Percentiles rank a stretch among this genome's conserved stretches.
These are phyloP conservation scores for Acropora tenuis DNA, from an alignment of 64 coral and sea anemone species.

Conservation along the genomic window DNA sequence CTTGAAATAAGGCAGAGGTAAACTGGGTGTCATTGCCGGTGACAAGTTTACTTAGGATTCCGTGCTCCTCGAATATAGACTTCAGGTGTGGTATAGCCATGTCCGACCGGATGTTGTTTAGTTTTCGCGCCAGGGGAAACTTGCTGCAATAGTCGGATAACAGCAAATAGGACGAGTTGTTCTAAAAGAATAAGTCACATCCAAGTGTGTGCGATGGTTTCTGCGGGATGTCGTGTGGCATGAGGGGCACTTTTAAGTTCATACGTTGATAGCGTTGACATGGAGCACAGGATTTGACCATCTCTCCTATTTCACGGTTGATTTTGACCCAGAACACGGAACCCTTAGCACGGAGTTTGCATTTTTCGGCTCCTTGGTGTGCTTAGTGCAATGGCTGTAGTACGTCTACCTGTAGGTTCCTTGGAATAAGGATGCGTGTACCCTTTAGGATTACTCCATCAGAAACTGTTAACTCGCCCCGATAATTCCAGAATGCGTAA, in stretches of 20 bases:
- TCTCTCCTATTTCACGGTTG: conserved; percentile 50
- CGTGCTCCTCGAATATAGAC: conserved; percentile 52
- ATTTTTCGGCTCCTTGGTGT: conserved; percentile 7
- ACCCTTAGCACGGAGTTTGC: conserved; percentile 60
- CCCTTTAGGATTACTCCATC: conserved; percentile 45
- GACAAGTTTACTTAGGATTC: conserved; percentile 27
- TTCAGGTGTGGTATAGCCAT: conserved; percentile 29
- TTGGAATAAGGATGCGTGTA: neutral
- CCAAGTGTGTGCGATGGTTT: conserved; percentile 49
- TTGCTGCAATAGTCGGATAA: conserved; percentile 54
- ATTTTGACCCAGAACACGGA: conserved; percentile 75
- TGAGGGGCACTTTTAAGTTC: conserved; percentile 54
- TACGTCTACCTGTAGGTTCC: neutral
- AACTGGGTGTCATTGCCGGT: conserved; percentile 70
- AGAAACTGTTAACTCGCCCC: neutral
- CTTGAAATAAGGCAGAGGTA: conserved; percentile 51
- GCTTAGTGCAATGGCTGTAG: conserved; percentile 47
- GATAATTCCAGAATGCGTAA: neutral
- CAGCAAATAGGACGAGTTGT: conserved; percentile 45
- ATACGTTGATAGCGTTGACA: conserved; percentile 46
- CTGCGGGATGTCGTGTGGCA: conserved; percentile 14
- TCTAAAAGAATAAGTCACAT: conserved; percentile 58
- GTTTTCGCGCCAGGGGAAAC: conserved; percentile 43
- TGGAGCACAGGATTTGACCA: conserved; percentile 65
- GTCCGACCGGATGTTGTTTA: conserved; percentile 26